phyloP scores from a whole-genome alignment of 1,140 invertebrate species.

The Geopemphigus sp. region DNA sequence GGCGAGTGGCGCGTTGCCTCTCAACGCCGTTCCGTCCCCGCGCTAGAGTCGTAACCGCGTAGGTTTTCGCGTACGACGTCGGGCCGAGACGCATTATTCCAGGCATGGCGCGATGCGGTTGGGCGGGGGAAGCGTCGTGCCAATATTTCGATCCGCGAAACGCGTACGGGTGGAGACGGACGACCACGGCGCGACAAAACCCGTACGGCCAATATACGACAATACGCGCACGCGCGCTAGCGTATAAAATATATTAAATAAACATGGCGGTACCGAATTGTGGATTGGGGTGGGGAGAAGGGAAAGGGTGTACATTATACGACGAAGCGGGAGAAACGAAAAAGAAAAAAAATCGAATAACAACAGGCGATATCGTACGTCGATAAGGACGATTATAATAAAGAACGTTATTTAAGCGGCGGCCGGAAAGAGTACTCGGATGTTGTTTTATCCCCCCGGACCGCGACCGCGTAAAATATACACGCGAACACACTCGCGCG shows the following conservation, averaged over 20 bases:
- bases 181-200: too few species aligned
- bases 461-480: neutral
- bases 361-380: slow-evolving; percentile 9
- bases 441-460: neutral
- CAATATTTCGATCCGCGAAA: too few species aligned
- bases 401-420: slow-evolving; percentile 22
- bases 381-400: slow-evolving; percentile 1
- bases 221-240: too few species aligned
- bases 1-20: too few species aligned
- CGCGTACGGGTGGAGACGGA: too few species aligned
- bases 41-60: too few species aligned
- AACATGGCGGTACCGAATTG: neutral
- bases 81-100: too few species aligned
- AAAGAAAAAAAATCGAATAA: slow-evolving; percentile 1
- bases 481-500: neutral
- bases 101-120: too few species aligned
- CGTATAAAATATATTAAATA: neutral
- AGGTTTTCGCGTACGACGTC: too few species aligned
- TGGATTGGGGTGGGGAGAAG: neutral
- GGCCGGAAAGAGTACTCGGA: neutral
- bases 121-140: too few species aligned
- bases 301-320: neutral
- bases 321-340: neutral
- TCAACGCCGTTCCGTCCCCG: too few species aligned
- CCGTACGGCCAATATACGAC: neutral